Conservation (phyloP, 2,797 vertebrate genomes). For the Ciconia nigra region DNA sequence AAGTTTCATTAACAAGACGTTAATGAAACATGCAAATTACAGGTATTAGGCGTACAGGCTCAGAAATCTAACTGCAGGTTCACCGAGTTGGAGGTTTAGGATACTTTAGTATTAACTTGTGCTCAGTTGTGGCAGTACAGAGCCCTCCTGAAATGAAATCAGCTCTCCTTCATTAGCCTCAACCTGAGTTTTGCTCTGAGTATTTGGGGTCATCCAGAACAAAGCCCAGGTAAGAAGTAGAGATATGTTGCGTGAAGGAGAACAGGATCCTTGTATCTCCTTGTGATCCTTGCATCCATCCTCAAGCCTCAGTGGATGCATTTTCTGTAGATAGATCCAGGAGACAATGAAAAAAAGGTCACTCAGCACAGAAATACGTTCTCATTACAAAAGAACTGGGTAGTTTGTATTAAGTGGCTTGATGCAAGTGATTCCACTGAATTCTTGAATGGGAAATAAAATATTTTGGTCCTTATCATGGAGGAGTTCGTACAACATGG, state of each 20-base stretch:
- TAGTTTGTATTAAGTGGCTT: not conserved
- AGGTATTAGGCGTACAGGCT: not conserved
- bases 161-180: not conserved
- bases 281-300: too few species aligned
- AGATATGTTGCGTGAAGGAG: not conserved
- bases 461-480: not conserved
- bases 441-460: not conserved
- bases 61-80: not conserved
- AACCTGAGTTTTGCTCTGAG: not conserved
- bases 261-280: not conserved
- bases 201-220: not conserved
- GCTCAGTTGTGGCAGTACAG: not conserved
- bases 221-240: not conserved
- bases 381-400: not conserved
- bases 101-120: not conserved
- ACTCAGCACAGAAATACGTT: fast-evolving
- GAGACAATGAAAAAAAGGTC: not conserved
- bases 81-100: not conserved
- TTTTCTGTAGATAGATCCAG: not conserved
- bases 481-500: not conserved
- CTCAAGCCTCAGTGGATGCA: not conserved
- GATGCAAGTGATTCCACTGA: not conserved
- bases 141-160: not conserved
- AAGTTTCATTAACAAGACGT: not conserved
- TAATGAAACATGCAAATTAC: not conserved